These are phyloP conservation scores for Columbina picui DNA, from an alignment of 2,113 vertebrate genomes.

Conservation along the genomic window DNA sequence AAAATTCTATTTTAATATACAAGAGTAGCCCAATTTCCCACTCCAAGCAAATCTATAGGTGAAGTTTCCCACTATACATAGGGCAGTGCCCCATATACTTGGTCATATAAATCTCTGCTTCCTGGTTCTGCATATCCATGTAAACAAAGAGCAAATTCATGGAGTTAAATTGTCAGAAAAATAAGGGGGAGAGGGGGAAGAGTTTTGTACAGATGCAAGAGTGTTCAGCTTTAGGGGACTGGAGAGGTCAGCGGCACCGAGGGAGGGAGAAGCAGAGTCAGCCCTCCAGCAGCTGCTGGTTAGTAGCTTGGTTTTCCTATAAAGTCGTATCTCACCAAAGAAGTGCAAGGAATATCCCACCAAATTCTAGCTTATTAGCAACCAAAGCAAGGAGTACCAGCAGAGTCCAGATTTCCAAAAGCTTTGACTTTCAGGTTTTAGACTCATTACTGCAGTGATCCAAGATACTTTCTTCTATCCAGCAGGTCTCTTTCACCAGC, in stretches of 20 bases:
- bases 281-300: neutral
- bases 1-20: neutral
- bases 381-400: neutral
- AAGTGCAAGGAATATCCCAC: neutral
- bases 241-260: neutral
- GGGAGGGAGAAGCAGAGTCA: neutral
- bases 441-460: neutral
- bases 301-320: neutral
- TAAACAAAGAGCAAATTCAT: neutral
- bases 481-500: rapidly evolving
- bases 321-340: neutral
- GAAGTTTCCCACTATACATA: neutral
- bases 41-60: neutral
- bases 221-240: neutral
- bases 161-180: neutral
- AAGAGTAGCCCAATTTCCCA: neutral
- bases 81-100: neutral
- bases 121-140: neutral
- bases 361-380: neutral
- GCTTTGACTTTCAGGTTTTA: neutral
- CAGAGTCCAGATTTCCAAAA: neutral
- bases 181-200: rapidly evolving
- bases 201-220: neutral
- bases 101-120: rapidly evolving
- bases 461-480: neutral